These are phyloP conservation scores for Sciurus niger DNA, from an alignment of 2,113 vertebrate species.

Conservation along the genomic window DNA sequence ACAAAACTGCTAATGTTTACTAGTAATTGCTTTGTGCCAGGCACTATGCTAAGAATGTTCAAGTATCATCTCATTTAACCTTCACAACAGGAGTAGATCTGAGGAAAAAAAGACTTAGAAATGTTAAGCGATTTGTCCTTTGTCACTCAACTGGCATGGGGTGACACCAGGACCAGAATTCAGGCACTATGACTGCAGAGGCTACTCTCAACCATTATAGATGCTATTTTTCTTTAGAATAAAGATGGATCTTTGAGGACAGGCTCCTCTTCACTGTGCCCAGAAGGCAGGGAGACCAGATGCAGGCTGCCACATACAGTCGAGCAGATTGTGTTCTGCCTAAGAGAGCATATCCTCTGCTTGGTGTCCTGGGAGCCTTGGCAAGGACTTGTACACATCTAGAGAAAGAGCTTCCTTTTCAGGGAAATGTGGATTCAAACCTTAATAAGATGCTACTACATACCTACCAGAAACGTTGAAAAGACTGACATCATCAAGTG, in stretches of 20 bases:
- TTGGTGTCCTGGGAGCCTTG: not conserved
- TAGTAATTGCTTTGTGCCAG: not conserved
- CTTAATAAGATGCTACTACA: not conserved
- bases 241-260: not conserved
- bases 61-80: not conserved
- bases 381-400: not conserved
- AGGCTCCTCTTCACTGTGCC: not conserved
- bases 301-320: not conserved
- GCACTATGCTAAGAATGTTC: not conserved
- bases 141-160: not conserved
- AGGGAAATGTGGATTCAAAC: not conserved
- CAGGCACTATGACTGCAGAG: not conserved
- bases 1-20: not conserved
- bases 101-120: not conserved
- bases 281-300: not conserved
- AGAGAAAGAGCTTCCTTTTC: not conserved
- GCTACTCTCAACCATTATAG: not conserved
- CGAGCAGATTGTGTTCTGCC: not conserved
- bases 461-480: not conserved
- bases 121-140: not conserved
- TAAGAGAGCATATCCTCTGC: not conserved
- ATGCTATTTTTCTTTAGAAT: slow-evolving; percentile 17
- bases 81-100: not conserved
- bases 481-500: not conserved
- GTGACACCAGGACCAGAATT: not conserved